These are phyloP conservation scores for Ageneiosus marmoratus DNA, from an alignment of 2,113 vertebrate genomes.

Conservation along the genomic window DNA sequence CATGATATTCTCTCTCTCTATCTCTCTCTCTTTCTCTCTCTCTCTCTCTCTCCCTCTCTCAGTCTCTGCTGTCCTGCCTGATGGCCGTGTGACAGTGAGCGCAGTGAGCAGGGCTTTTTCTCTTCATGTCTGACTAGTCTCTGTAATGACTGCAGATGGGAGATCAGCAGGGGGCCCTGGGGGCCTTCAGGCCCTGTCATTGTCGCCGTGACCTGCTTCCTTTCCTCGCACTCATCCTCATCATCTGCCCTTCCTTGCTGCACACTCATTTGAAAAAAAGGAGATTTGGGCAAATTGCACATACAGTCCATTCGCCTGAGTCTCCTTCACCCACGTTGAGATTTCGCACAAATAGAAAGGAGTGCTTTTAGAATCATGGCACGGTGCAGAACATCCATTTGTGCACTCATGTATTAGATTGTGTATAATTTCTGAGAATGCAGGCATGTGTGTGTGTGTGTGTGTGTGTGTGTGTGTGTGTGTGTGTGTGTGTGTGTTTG, in stretches of 20 bases:
- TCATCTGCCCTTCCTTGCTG: slow-evolving; percentile 75
- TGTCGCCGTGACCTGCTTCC: slow-evolving; percentile 85
- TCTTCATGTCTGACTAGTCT: slow-evolving; percentile 93
- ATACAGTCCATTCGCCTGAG: not conserved
- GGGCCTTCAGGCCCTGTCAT: slow-evolving; percentile 78
- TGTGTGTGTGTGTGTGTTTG: no score
- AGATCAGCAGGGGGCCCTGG: slow-evolving; percentile 77
- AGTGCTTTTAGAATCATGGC: slow-evolving; percentile 7
- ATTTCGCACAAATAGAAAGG: not conserved
- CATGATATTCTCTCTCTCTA: slow-evolving; percentile 26
- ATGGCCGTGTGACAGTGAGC: slow-evolving; percentile 87
- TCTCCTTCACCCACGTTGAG: not conserved
- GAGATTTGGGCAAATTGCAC: slow-evolving; percentile 75
- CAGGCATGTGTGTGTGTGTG: not conserved
- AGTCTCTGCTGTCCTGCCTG: slow-evolving; percentile 76
- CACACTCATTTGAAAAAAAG: slow-evolving; percentile 77
- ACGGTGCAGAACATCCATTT: not conserved
- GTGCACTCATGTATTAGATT: slow-evolving; percentile 45
- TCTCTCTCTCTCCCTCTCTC: slow-evolving; percentile 38
- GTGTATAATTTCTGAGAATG: slow-evolving; percentile 36
- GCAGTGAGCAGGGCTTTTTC: slow-evolving; percentile 83
- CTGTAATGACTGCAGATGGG: slow-evolving; percentile 96
- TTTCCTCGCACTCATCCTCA: slow-evolving; percentile 57
- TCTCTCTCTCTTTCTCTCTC: slow-evolving; percentile 64
- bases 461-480: not conserved